These are phyloP conservation scores for Lamellibrachia satsuma DNA, from an alignment of 2,888 invertebrate genomes.

Conservation along the genomic window DNA sequence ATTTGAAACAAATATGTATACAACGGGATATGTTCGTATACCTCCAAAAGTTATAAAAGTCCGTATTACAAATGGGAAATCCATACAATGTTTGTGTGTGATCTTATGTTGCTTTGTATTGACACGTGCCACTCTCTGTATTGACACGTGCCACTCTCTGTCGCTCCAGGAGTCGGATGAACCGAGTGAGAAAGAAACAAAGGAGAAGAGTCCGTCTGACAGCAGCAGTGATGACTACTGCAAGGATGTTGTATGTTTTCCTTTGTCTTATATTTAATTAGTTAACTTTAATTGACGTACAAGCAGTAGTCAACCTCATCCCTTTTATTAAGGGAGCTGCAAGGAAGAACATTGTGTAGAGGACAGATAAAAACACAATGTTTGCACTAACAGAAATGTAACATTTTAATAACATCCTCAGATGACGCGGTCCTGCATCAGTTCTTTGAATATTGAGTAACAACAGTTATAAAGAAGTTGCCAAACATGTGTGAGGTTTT, in stretches of 20 bases:
- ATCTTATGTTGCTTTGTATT: neutral
- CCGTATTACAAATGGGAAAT: no score
- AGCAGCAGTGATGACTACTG: conserved; percentile 59
- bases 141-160: no score
- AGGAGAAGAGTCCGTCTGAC: conserved; percentile 41
- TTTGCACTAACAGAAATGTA: neutral
- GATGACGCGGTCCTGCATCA: neutral
- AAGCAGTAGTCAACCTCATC: neutral
- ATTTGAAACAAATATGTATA: no score
- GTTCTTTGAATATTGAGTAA: neutral
- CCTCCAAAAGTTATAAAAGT: no score
- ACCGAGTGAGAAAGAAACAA: conserved; percentile 37
- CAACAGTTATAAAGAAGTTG: neutral
- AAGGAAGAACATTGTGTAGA: no score
- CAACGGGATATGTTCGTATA: no score
- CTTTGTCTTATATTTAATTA: neutral
- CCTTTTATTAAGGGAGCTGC: no score
- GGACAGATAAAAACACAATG: no score
- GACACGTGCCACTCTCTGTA: neutral
- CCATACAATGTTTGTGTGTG: neutral
- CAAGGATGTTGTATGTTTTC: conserved; percentile 57
- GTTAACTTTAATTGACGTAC: neutral
- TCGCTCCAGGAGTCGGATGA: conserved; percentile 30
- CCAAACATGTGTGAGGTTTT: no score
- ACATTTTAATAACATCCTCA: neutral